phyloP scores from a whole-genome alignment of 2,113 vertebrate genomes.

The Terrapene triunguis region DNA sequence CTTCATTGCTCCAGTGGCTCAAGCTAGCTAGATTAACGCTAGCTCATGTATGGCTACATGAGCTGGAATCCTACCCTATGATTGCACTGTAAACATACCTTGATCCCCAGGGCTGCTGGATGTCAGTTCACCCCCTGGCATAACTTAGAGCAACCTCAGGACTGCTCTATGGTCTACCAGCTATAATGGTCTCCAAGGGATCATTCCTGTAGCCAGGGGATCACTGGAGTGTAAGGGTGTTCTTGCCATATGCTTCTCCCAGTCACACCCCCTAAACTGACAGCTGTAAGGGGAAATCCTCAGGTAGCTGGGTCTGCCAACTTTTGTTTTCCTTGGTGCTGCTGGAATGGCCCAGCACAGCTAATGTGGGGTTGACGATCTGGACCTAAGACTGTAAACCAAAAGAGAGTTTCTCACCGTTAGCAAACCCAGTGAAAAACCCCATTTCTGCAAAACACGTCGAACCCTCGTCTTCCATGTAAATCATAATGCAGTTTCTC shows the following conservation, averaged over 20 bases:
- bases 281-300: not conserved
- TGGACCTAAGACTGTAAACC: not conserved
- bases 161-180: not conserved
- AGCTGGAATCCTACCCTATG: not conserved
- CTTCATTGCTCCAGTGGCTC: not conserved
- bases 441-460: not conserved
- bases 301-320: not conserved
- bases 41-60: not conserved
- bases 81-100: not conserved
- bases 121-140: not conserved
- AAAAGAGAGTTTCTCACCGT: not conserved
- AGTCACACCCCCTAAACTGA: not conserved
- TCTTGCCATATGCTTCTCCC: not conserved
- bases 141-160: not conserved
- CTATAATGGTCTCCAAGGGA: rapidly evolving
- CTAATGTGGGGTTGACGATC: not conserved
- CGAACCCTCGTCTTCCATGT: not conserved
- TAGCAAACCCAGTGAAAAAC: not conserved
- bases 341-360: rapidly evolving
- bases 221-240: not conserved
- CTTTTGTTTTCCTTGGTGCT: not conserved
- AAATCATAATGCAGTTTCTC: not conserved
- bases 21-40: not conserved
- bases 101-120: not conserved
- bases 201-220: not conserved